A percentile compares a stretch with the other conserved stretches of the same genome.
phyloP scores from a whole-genome alignment of 2,888 invertebrate genomes.

The Orthosia gothica region DNA sequence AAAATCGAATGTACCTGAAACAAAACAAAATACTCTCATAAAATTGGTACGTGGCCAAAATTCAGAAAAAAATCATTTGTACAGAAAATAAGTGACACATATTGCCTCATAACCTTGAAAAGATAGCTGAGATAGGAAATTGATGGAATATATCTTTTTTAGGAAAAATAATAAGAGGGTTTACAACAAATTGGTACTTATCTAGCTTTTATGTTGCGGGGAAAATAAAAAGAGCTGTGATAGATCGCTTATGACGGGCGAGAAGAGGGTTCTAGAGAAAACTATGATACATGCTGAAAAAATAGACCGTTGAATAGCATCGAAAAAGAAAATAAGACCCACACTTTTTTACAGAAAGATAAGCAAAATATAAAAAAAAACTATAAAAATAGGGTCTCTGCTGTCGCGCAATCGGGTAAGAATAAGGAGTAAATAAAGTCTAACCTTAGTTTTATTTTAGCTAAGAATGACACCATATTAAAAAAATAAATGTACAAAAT shows the following conservation, averaged over 20 bases:
- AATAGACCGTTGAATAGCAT: slow-evolving; percentile 1
- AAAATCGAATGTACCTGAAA: slow-evolving; percentile 43
- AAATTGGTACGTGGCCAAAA: slow-evolving; percentile 30
- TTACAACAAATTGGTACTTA: slow-evolving; percentile 57
- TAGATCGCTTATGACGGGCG: slow-evolving; percentile 39
- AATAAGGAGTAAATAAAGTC: too few relatives aligned
- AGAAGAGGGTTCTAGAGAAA: slow-evolving; percentile 1
- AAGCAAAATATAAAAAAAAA: too few relatives aligned
- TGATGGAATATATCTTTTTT: slow-evolving; percentile 47
- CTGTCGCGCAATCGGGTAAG: too few relatives aligned
- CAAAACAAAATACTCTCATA: slow-evolving; percentile 39
- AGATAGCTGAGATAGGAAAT: slow-evolving; percentile 31
- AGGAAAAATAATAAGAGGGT: slow-evolving; percentile 49
- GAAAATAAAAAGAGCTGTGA: slow-evolving; percentile 41
- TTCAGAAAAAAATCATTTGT: slow-evolving; percentile 12
- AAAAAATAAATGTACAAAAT: not conserved
- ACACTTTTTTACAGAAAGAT: not conserved
- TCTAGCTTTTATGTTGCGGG: slow-evolving; percentile 35
- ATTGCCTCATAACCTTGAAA: slow-evolving; percentile 41
- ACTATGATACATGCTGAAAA: not conserved
- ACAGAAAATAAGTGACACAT: slow-evolving; percentile 36
- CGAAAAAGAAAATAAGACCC: not conserved
- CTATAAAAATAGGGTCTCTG: too few relatives aligned
- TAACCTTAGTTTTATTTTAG: too few relatives aligned
- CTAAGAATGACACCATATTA: too few relatives aligned